Conservation (phyloP, 2,113 vertebrate genomes). For the Polypterus senegalus region DNA sequence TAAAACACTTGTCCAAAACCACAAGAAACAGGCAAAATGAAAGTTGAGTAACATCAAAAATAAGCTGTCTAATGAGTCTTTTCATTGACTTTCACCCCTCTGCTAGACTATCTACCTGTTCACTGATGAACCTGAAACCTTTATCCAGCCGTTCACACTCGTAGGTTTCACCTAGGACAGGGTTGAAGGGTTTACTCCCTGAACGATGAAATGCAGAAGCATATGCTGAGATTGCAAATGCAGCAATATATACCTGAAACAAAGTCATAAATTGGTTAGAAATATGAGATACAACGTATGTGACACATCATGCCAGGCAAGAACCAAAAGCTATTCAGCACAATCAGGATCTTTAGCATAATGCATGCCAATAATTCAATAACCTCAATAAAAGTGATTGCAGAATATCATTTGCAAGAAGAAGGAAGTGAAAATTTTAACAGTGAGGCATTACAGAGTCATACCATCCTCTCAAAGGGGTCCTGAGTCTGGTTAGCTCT, state of each 20-base stretch:
- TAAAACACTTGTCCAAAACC: too few relatives aligned
- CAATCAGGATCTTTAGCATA: not conserved
- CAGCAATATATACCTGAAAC: conserved; percentile 66
- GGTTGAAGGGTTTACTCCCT: conserved; percentile 86
- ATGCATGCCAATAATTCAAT: not conserved
- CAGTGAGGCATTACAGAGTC: not conserved
- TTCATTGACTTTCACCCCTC: not conserved
- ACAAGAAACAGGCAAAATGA: too few relatives aligned
- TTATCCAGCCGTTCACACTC: conserved; percentile 70
- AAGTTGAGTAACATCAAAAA: too few relatives aligned
- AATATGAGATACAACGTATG: not conserved
- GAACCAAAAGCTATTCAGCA: not conserved
- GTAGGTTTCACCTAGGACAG: conserved; percentile 81
- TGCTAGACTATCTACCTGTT: conserved; percentile 58
- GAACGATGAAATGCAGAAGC: conserved; percentile 76
- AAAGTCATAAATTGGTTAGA: not conserved
- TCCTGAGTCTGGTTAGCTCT: conserved; percentile 55
- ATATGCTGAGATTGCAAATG: conserved; percentile 80
- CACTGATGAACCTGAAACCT: conserved; percentile 72
- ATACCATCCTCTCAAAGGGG: conserved; percentile 75
- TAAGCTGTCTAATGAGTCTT: too few relatives aligned
- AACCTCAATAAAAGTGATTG: not conserved
- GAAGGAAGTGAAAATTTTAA: not conserved
- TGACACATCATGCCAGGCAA: not conserved
- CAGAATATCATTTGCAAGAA: not conserved